Percentiles rank a stretch among this genome's conserved stretches.
These are phyloP conservation scores for Tenthredo scrophulariae DNA, from an alignment of 2,888 invertebrate species.

Conservation along the genomic window DNA sequence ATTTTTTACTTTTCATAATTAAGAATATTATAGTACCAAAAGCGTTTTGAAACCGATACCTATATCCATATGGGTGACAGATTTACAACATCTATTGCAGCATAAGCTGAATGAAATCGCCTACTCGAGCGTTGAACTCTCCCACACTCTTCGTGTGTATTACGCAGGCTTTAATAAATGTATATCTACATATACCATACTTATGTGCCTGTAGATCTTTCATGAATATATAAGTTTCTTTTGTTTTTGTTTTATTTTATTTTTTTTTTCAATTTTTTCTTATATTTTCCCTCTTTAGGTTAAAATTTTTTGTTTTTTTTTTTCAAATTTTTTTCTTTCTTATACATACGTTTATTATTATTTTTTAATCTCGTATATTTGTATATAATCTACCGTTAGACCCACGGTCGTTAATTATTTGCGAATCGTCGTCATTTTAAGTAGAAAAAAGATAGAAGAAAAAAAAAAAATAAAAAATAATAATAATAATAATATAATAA, in stretches of 20 bases:
- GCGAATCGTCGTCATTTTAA: neutral
- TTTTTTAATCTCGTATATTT: neutral
- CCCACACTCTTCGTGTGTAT: conserved; percentile 42
- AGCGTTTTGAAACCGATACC: neutral
- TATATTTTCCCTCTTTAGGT: neutral
- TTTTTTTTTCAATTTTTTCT: neutral
- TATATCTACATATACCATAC: neutral
- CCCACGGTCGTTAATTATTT: neutral
- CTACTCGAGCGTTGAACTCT: conserved; percentile 53
- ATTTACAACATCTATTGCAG: conserved; percentile 36
- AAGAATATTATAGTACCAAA: neutral
- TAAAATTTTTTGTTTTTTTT: neutral
- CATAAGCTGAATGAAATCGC: conserved; percentile 42
- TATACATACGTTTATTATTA: neutral
- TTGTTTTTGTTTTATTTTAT: neutral
- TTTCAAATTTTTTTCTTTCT: neutral
- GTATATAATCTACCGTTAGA: neutral
- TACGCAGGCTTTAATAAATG: neutral
- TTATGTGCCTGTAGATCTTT: neutral
- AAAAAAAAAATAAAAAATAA: too few species aligned
- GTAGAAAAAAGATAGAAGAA: neutral
- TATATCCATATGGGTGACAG: neutral
- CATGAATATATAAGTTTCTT: too few species aligned
- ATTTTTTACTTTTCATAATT: neutral
- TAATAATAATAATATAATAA: too few species aligned